Base-by-base conservation (phyloP, 37 sponge, comb jelly and placozoan genomes). In the Ianthella basta region DNA sequence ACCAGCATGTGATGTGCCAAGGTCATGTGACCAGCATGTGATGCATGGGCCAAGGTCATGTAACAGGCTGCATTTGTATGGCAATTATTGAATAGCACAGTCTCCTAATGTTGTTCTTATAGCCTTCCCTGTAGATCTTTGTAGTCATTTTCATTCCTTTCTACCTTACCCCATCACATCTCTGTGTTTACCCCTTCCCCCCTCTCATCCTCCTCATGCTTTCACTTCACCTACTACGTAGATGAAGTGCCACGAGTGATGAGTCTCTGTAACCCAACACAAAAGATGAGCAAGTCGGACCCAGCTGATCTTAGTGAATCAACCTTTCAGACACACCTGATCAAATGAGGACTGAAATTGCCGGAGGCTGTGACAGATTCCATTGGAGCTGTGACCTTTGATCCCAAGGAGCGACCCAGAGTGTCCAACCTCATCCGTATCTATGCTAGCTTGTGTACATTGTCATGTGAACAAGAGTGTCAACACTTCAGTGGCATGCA, bases 251-350 rank as follows among this genome's bases (percentile, higher is more conserved):
- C 40, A 60, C 82, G 92, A 79, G 90, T 96, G 12, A 94, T 87
- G 90, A 94, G 88, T 67, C 84, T 96, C 32, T n/a, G n/a, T 44
- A 86, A 91, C 65, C 97, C 97, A 18, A 55, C 80, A 30, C 87
- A 90, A 70, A 96, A 96, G 69, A 96, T 96, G 97, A 96, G 97
- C 88, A 96, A 96, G 60, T 96, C 97, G 21, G 94, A 90, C 86
- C 87, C 86, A 59, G 75, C 86, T 24, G 88, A 87, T 13, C 24
- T 81, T 56, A 82, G 85, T 39, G 90, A 0, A 91, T 96, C 63
- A 87, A 91, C 84, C 75, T 96, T 56, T 35, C 89, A 16, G 97
- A 96, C 86, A 72, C 86, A 0, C 89, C 93, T 59, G 94, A 94
- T 41, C 69, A 60, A 15, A 91, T 96, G 36, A 59, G 67, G 41